Evolutionary conservation across 2,113 vertebrate genomes (phyloP).

Genomic region (Lasiurus cinereus): DNA sequence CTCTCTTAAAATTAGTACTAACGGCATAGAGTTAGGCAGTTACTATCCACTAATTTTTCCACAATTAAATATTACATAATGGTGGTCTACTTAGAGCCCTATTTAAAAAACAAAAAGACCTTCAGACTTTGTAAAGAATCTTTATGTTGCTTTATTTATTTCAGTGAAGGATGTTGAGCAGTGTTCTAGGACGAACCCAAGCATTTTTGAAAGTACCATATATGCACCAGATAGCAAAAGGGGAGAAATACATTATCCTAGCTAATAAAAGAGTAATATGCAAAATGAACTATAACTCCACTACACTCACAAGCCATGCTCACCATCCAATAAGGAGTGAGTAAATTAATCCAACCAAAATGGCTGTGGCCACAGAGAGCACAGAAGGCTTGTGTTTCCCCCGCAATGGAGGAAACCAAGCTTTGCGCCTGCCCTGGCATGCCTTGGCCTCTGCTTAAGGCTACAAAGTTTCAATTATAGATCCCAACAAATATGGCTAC

Average conservation of each 20-base stretch:
- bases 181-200: neutral
- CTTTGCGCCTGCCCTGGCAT: no score
- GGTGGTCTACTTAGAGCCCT: neutral
- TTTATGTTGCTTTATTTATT: slow-evolving; percentile 30
- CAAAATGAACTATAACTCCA: no score
- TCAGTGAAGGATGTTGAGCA: slow-evolving; percentile 38
- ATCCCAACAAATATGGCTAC: no score
- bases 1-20: neutral
- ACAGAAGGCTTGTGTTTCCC: no score
- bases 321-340: no score
- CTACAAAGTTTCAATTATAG: no score
- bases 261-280: no score
- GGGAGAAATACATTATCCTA: neutral
- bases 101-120: neutral
- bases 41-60: neutral
- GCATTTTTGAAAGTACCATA: slow-evolving; percentile 42
- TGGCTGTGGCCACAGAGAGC: no score
- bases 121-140: neutral
- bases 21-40: neutral
- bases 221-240: neutral
- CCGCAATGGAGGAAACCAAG: no score
- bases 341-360: no score
- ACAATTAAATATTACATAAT: neutral
- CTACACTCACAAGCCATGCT: no score
- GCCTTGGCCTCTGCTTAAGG: no score